Evolutionary conservation across 2,888 invertebrate species (phyloP).

Genomic region (Colostygia pectinataria): DNA sequence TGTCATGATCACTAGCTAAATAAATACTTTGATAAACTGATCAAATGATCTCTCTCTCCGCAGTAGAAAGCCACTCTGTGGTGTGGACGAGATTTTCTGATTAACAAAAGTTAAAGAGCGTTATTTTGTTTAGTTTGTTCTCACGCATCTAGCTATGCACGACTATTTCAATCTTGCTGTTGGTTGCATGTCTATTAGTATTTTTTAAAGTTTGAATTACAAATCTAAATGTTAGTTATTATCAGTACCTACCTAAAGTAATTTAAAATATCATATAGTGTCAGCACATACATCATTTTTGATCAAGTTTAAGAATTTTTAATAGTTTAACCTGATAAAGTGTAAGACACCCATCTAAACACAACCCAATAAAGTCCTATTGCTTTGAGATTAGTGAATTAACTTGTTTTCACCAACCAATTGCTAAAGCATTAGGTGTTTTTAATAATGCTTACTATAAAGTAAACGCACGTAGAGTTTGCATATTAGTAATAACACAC

Average conservation of each 20-base stretch:
- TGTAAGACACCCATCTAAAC: conserved; percentile 65
- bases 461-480: too few relatives aligned
- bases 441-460: not conserved
- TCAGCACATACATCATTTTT: conserved; percentile 79
- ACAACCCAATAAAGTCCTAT: conserved; percentile 44
- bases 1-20: conserved; percentile 69
- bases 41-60: conserved; percentile 56
- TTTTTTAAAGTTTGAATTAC: conserved; percentile 56
- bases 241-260: conserved; percentile 64
- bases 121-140: conserved; percentile 71
- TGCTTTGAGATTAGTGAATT: conserved; percentile 45
- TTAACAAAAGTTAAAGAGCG: conserved; percentile 57
- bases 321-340: conserved; percentile 65
- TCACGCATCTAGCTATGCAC: conserved; percentile 83
- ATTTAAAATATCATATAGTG: conserved; percentile 71
- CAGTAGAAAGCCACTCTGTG: conserved; percentile 38
- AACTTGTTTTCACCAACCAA: conserved; percentile 13
- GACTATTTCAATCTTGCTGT: conserved; percentile 78
- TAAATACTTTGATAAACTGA: conserved; percentile 59
- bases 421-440: not conserved
- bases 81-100: conserved; percentile 59
- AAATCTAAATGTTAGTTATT: conserved; percentile 74
- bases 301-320: conserved; percentile 63
- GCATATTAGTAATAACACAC: too few relatives aligned
- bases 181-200: conserved; percentile 75